Base-by-base conservation (phyloP, 2,113 vertebrate genomes). In the Myanophis thanlyinensis region DNA sequence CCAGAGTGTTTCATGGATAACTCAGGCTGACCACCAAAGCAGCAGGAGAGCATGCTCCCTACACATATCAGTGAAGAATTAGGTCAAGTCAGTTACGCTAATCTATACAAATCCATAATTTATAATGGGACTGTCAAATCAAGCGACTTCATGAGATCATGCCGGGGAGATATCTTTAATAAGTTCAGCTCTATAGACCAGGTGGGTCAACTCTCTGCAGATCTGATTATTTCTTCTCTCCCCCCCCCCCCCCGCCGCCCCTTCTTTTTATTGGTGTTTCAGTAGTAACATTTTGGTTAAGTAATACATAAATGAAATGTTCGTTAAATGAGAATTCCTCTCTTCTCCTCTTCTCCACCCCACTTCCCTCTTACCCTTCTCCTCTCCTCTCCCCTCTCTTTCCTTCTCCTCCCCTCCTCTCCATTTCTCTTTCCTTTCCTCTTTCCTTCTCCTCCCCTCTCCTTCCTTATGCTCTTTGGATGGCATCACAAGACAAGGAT, bases 1-100 rank as follows among this genome's bases (percentile, higher is more conserved):
- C 67, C 86, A 94, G 91, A 94, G 91, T n/a, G 13, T 93, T 25
- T 52, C 0, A 87, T 89, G 67, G 46, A 27, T 12, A 15, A 95
- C 93, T 90, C 90, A 93, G 67, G 7, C 0, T 52, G 91, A 94
- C 95, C 91, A 92, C 87, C 44, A 90, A 94, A 95, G 88, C 40
- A 89, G 92, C 0, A 9, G 0, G 67, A 47, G 53, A 90, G 94
- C 59, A 73, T 94, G 94, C 90, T 94, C 88, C 94, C 95, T 89
- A 84, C 88, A 91, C 88, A 91, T 91, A 93, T 67, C 49, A n/a
- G 52, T 87, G 87, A 94, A 88, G 67, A 97, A 92, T 52, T 93
- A 95, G 96, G 96, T 97, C 96, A 96, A 13, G 93, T 47, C 85
- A 94, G 89, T 85, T 93, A 89, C 89, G 8, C 90, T 91, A 53